Conservation (phyloP, 2,888 invertebrate species). For the Lasioglossum leucozonium region DNA sequence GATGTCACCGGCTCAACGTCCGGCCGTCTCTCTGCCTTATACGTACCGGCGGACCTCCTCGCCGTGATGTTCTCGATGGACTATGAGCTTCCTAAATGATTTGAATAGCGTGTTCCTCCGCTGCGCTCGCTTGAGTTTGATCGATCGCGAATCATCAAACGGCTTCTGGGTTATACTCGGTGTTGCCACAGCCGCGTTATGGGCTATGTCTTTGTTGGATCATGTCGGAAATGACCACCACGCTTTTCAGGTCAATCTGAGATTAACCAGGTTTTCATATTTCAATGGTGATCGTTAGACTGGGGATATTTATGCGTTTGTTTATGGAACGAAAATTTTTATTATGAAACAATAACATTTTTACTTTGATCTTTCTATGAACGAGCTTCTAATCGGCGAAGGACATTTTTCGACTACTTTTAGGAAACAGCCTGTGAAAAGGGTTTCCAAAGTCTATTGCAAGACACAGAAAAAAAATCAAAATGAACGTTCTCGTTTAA, state of each 20-base stretch:
- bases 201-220: background rate
- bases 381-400: too few relatives aligned
- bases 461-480: too few relatives aligned
- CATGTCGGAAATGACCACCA: background rate
- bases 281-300: background rate
- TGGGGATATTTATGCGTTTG: background rate
- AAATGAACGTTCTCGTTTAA: too few relatives aligned
- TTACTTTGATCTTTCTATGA: background rate
- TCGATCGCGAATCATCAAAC: background rate
- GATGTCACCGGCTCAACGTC: constrained; percentile 49
- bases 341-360: background rate
- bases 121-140: background rate
- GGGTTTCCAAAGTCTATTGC: too few relatives aligned
- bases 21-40: constrained; percentile 42
- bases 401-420: too few relatives aligned
- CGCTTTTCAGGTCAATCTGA: background rate
- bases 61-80: constrained; percentile 4
- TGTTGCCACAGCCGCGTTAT: background rate
- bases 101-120: constrained; percentile 16
- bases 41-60: constrained; percentile 1
- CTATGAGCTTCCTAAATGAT: constrained; percentile 24
- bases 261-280: background rate
- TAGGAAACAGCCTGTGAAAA: too few relatives aligned
- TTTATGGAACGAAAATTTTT: too few relatives aligned
- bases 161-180: background rate